Conservation (phyloP, 2,888 invertebrate genomes). For the Philhelius pedissequus region DNA sequence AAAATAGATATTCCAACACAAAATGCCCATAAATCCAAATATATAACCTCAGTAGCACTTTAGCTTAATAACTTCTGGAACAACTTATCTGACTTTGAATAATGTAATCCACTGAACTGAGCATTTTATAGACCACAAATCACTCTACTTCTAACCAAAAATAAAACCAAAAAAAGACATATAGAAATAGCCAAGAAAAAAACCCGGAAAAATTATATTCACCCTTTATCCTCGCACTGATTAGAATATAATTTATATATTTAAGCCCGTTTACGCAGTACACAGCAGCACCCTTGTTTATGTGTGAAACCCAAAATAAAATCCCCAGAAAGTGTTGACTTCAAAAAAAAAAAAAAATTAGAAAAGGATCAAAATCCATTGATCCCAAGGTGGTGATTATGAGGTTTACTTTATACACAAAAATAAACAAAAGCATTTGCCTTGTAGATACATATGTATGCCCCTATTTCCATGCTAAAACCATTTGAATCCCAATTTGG, state of each 20-base stretch:
- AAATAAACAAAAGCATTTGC: background rate
- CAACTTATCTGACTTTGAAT: constrained; percentile 46
- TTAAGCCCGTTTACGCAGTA: background rate
- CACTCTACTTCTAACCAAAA: background rate
- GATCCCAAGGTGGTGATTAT: constrained; percentile 64
- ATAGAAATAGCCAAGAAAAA: background rate
- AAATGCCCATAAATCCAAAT: constrained; percentile 15
- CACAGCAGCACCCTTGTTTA: constrained; percentile 8
- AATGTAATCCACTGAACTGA: constrained; percentile 55
- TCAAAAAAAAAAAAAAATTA: constrained; percentile 45
- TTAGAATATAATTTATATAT: constrained; percentile 56
- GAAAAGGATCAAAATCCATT: constrained; percentile 50
- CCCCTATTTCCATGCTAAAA: background rate
- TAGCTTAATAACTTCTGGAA: constrained; percentile 17
- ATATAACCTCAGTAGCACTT: constrained; percentile 23
- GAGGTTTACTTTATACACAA: constrained; percentile 31
- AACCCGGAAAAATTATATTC: background rate
- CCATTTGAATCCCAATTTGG: constrained; percentile 32
- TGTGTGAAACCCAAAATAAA: background rate
- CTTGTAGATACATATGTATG: background rate
- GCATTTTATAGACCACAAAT: constrained; percentile 53
- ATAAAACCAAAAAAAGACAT: background rate
- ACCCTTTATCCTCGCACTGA: constrained; percentile 22
- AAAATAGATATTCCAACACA: background rate
- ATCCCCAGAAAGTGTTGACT: constrained; percentile 11